These are phyloP conservation scores for Pyrgilauda ruficollis DNA, from an alignment of 2,113 vertebrate species.

Conservation along the genomic window DNA sequence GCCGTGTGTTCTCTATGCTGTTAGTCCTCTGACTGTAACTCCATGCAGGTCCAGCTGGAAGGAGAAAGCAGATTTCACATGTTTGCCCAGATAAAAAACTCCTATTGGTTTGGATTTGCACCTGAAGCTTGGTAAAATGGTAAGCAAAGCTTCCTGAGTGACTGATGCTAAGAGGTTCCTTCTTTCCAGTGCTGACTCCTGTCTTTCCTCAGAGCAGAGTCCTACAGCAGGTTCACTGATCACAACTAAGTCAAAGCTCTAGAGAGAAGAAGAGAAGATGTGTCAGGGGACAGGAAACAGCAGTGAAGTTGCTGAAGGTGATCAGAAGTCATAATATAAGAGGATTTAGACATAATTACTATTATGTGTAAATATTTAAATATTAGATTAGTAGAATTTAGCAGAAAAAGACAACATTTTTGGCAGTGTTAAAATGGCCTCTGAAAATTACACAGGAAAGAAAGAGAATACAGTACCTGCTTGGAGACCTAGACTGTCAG, in stretches of 20 bases:
- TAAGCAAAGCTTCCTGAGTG: background rate
- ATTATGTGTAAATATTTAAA: background rate
- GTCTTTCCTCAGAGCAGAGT: background rate
- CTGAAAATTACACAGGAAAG: background rate
- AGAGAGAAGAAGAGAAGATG: background rate
- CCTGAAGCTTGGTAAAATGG: background rate
- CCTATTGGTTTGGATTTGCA: background rate
- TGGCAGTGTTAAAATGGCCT: background rate
- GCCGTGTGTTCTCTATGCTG: background rate
- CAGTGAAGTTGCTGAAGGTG: background rate
- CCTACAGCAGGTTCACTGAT: background rate
- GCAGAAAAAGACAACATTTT: background rate
- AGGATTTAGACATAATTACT: background rate
- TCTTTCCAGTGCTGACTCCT: background rate
- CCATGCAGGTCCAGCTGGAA: background rate
- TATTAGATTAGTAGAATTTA: background rate
- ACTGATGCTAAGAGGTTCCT: background rate
- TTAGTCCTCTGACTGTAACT: background rate
- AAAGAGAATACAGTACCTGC: background rate
- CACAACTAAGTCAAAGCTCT: background rate
- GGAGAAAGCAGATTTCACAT: background rate
- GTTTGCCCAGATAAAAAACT: background rate
- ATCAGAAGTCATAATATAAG: background rate
- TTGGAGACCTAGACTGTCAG: background rate
- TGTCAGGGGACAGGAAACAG: background rate